Percentiles rank a stretch among this genome's conserved stretches.
Conservation (phyloP, 2,888 invertebrate species). For the Melanostoma scalare region DNA sequence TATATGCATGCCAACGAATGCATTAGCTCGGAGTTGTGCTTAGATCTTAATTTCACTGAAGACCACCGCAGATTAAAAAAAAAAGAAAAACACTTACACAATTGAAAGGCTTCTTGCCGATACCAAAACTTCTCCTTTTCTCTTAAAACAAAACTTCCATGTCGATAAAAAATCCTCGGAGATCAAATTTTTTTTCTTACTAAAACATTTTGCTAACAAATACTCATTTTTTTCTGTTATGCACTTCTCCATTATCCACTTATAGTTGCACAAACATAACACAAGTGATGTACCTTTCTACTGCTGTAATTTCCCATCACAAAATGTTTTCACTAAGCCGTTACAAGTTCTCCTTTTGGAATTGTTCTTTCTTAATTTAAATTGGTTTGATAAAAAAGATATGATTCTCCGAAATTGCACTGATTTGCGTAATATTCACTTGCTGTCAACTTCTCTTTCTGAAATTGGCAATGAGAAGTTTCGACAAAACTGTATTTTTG, state of each 20-base stretch:
- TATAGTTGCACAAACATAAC: neutral
- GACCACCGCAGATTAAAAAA: too few relatives aligned
- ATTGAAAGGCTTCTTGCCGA: too few relatives aligned
- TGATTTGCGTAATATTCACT: slow-evolving; percentile 50
- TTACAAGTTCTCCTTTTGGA: slow-evolving; percentile 10
- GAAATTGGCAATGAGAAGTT: slow-evolving; percentile 49
- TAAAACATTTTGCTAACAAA: too few relatives aligned
- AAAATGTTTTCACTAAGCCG: neutral
- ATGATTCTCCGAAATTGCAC: slow-evolving; percentile 46
- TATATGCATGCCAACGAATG: too few relatives aligned
- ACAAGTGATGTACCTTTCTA: slow-evolving; percentile 43
- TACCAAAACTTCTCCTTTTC: too few relatives aligned
- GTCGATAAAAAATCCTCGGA: too few relatives aligned
- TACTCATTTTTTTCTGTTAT: too few relatives aligned
- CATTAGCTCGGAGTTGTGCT: too few relatives aligned
- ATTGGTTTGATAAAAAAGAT: neutral
- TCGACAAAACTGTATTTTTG: slow-evolving; percentile 53
- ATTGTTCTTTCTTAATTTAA: neutral
- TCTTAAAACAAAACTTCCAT: too few relatives aligned
- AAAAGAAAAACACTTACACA: too few relatives aligned
- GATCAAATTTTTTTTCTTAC: too few relatives aligned
- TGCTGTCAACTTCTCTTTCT: slow-evolving; percentile 50
- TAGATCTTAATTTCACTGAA: too few relatives aligned
- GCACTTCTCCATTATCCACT: neutral
- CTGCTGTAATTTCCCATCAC: slow-evolving; percentile 59